Evolutionary conservation across 2,797 vertebrate genomes (phyloP).

Genomic region (Phrynocephalus guinanensis): DNA sequence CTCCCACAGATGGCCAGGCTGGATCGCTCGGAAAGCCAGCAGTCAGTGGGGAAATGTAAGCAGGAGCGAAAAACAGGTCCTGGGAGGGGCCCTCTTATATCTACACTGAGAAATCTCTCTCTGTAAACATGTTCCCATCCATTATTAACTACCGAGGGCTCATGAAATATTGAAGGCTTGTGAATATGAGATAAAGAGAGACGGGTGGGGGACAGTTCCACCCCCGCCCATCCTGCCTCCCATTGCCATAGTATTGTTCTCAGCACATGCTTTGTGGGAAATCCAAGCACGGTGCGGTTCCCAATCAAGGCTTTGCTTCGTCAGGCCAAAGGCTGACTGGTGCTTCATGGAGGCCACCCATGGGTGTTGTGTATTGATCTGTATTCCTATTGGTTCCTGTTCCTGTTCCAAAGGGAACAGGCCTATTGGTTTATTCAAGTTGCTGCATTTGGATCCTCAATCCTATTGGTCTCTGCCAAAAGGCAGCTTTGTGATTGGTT

Average conservation of each 20-base stretch:
- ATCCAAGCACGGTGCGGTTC: background rate
- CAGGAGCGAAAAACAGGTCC: slow-evolving; percentile 34
- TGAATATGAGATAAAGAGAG: slow-evolving; percentile 8
- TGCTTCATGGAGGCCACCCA: too few species aligned
- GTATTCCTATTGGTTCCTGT: too few species aligned
- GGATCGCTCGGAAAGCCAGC: slow-evolving; percentile 18
- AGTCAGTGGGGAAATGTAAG: slow-evolving; percentile 29
- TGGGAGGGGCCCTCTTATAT: slow-evolving; percentile 36
- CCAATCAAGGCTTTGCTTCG: background rate
- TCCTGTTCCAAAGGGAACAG: too few species aligned
- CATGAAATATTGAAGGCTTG: slow-evolving; percentile 39
- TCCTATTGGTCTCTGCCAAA: too few species aligned
- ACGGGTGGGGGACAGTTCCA: background rate
- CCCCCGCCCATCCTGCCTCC: background rate
- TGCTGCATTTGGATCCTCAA: too few species aligned
- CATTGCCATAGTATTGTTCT: too few species aligned
- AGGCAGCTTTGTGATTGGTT: too few species aligned
- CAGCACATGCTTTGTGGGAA: background rate
- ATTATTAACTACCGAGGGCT: slow-evolving; percentile 45
- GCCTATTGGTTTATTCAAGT: too few species aligned
- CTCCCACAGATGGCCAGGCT: slow-evolving; percentile 11
- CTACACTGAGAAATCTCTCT: slow-evolving; percentile 22
- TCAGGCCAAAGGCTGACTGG: too few species aligned
- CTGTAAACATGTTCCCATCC: slow-evolving; percentile 43
- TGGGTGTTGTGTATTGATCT: too few species aligned